These are phyloP conservation scores for Lophius piscatorius DNA, from an alignment of 2,113 vertebrate species.

Conservation along the genomic window DNA sequence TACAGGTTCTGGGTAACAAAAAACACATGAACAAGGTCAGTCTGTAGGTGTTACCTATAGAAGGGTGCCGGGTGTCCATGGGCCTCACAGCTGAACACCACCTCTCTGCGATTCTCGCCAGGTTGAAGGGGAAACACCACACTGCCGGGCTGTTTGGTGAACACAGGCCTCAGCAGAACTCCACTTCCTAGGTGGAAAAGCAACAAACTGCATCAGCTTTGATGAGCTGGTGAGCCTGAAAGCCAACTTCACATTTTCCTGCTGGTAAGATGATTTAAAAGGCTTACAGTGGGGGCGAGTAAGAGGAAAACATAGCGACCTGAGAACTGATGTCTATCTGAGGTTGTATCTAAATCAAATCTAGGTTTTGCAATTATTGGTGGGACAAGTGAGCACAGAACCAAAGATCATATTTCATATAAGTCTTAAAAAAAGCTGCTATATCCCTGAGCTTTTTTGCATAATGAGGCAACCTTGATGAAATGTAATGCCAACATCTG, in stretches of 20 bases:
- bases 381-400: background rate
- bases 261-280: constrained; percentile 5
- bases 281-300: constrained; percentile 6
- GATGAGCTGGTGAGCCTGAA: constrained; percentile 23
- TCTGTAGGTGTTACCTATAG: constrained; percentile 83
- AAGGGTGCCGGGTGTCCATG: constrained; percentile 88
- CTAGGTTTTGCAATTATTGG: constrained; percentile 11
- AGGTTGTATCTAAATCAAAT: constrained; percentile 2
- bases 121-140: constrained; percentile 90
- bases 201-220: constrained; percentile 42
- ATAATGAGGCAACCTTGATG: constrained; percentile 62
- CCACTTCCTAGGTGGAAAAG: constrained; percentile 81
- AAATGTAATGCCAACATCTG: constrained; percentile 47
- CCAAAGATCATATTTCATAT: constrained; percentile 30
- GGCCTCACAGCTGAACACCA: constrained; percentile 91
- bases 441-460: constrained; percentile 28
- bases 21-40: constrained; percentile 1
- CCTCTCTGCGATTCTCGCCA: constrained; percentile 86
- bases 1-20: background rate
- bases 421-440: constrained; percentile 30
- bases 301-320: background rate
- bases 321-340: constrained; percentile 4
- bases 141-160: constrained; percentile 90
- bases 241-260: constrained; percentile 20
- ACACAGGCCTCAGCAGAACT: constrained; percentile 85